A percentile compares a stretch with the other conserved stretches of the same genome.
Evolutionary conservation across 2,113 vertebrate genomes (phyloP).

Genomic region (Notothenia coriiceps): DNA sequence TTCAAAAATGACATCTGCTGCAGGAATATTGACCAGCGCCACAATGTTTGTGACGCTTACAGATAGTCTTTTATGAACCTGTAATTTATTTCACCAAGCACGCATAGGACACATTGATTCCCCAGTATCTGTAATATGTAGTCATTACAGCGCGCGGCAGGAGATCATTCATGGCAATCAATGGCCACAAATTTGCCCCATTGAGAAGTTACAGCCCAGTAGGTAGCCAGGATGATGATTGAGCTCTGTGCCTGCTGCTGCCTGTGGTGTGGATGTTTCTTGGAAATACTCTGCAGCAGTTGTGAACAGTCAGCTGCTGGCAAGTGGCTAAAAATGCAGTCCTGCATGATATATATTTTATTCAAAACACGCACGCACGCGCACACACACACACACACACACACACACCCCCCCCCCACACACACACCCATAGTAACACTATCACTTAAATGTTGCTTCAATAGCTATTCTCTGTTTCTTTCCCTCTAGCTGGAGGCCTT

Average conservation of each 20-base stretch:
- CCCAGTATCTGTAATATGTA: conserved; percentile 76
- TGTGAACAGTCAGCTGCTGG: conserved; percentile 59
- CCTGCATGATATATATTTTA: conserved; percentile 51
- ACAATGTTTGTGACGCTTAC: conserved; percentile 72
- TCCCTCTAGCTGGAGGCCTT: conserved; percentile 93
- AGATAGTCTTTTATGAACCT: conserved; percentile 76
- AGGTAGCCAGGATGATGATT: conserved; percentile 68
- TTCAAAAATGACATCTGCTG: conserved; percentile 73
- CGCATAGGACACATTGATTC: conserved; percentile 79
- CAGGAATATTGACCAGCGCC: conserved; percentile 71
- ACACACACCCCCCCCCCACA: not conserved
- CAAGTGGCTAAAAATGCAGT: conserved; percentile 48
- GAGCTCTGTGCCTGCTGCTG: conserved; percentile 54
- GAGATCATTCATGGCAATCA: conserved; percentile 80
- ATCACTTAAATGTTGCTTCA: conserved; percentile 27
- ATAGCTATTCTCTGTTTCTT: conserved; percentile 39
- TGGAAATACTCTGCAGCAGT: conserved; percentile 54
- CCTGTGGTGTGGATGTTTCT: conserved; percentile 63
- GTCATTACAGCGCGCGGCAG: conserved; percentile 76
- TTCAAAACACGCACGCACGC: conserved; percentile 6
- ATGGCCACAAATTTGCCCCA: conserved; percentile 78
- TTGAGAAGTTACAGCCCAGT: conserved; percentile 77
- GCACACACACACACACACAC: conserved; percentile 1
- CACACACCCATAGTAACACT: conserved; percentile 7
- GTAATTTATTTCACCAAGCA: conserved; percentile 79